Base-by-base conservation (phyloP, 2,797 vertebrate genomes). In the Heterohyrax brucei region DNA sequence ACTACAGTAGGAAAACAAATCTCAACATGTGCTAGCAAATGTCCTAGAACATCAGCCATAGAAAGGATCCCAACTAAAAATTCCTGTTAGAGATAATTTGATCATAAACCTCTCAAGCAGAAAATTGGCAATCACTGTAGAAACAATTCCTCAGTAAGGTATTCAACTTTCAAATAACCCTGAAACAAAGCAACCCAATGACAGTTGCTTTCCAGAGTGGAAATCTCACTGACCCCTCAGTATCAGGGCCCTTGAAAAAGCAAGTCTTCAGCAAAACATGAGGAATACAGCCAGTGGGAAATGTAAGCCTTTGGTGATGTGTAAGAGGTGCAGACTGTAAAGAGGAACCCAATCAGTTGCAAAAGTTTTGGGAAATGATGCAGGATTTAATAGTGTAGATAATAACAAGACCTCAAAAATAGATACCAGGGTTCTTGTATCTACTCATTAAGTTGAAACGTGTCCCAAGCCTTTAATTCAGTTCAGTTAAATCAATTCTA, bases 21-120 rank as follows among this genome's bases (percentile, higher is more conserved):
- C 87, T 97, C 96, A 98, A 91, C 93, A 70, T 91, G 96, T 95
- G 22, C 95, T 95, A 95, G 62, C 87, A 95, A 97, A 97, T 92
- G 94, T 97, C 95, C 97, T 97, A 80, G 0, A 96, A 98, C 94
- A 98, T 77, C 90, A 97, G 95, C 80, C 95, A 93, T 24, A 97
- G 95, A 97, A 98, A 98, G 93, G 98, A 97, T 88, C 91, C 68
- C 95, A 98, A 97, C 96, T 90, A 97, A 98, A 98, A 96, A 24
- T 95, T 96, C 44, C 93, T 97, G 96, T 86, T 94, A 98, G 95
- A 98, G 96, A 97, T 84, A 94, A 97, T 98, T 98, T 98, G 98
- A 98, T 98, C 98, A 97, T 98, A 98, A 98, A 98, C 97, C 97
- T 98, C 97, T 99, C 98, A 98, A 98, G 98, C 98, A 98, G 98